A percentile compares a stretch with the other conserved stretches of the same genome.
These are phyloP conservation scores for Lasiommata megera DNA, from an alignment of 2,888 invertebrate genomes.

Conservation along the genomic window DNA sequence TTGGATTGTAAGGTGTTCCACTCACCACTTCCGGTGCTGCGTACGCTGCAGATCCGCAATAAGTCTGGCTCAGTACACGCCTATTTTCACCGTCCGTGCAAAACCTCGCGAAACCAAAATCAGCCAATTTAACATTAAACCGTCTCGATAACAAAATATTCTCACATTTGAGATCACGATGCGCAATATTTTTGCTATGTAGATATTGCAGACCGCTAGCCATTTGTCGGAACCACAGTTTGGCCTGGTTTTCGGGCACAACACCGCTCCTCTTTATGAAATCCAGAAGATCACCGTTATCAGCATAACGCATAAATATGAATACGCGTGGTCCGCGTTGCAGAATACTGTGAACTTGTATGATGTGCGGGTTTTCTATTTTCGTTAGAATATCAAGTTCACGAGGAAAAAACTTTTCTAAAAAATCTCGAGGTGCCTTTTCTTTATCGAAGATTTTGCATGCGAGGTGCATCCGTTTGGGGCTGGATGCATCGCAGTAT, in stretches of 20 bases:
- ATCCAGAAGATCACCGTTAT: conserved; percentile 94
- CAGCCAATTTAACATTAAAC: conserved; percentile 94
- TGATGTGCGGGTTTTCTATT: conserved; percentile 94
- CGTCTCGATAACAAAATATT: conserved; percentile 92
- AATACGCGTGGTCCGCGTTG: conserved; percentile 92
- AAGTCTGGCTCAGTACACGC: conserved; percentile 92
- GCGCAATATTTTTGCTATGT: conserved; percentile 91
- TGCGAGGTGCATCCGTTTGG: conserved; percentile 88
- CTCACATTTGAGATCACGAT: conserved; percentile 96
- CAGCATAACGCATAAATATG: conserved; percentile 95
- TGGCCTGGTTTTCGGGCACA: conserved; percentile 89
- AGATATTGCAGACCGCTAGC: conserved; percentile 91
- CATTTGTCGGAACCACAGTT: conserved; percentile 93
- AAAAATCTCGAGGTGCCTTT: conserved; percentile 93
- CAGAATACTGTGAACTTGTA: conserved; percentile 93
- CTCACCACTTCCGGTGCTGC: conserved; percentile 97
- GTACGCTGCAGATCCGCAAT: conserved; percentile 98
- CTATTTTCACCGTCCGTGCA: conserved; percentile 87
- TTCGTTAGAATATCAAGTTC: conserved; percentile 94
- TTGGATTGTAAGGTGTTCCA: conserved; percentile 93
- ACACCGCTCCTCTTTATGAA: conserved; percentile 90
- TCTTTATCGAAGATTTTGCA: conserved; percentile 96
- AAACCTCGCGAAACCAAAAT: conserved; percentile 96
- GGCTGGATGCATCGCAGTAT: conserved; percentile 86
- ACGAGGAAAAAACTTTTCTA: conserved; percentile 95